Percentiles rank a stretch among this genome's conserved stretches.
Conservation (phyloP, 2,113 vertebrate species). For the Calyptomena viridis region DNA sequence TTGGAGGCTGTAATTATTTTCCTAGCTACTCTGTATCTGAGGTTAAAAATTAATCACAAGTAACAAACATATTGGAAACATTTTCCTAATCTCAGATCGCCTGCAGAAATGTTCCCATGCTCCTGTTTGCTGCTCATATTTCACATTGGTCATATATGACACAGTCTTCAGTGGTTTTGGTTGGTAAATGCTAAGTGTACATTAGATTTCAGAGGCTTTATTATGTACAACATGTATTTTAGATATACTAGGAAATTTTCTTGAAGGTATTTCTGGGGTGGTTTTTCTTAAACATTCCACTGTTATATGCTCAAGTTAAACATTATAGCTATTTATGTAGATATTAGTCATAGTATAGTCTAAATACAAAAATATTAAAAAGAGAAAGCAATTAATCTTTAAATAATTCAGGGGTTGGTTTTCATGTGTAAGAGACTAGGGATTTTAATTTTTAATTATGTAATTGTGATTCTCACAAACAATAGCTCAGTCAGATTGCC, state of each 20-base stretch:
- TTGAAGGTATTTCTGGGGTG: neutral
- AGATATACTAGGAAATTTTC: neutral
- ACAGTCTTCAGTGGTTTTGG: neutral
- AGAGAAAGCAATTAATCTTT: neutral
- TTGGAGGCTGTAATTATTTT: neutral
- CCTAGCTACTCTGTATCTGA: neutral
- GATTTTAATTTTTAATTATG: neutral
- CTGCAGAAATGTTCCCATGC: neutral
- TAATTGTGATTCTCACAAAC: neutral
- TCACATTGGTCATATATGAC: neutral
- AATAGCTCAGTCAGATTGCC: neutral
- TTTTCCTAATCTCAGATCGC: neutral
- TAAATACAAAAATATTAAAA: neutral
- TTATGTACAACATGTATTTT: neutral
- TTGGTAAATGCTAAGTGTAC: neutral
- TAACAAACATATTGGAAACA: rapidly evolving
- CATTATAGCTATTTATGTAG: neutral
- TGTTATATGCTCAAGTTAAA: neutral
- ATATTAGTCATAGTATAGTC: neutral
- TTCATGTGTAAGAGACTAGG: neutral
- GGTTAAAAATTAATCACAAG: neutral
- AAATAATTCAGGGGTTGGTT: rapidly evolving
- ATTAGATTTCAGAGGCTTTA: neutral
- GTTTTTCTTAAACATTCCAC: neutral
- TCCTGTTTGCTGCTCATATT: neutral